phyloP scores from a whole-genome alignment of 2,113 vertebrate genomes.

The Spea bombifrons region DNA sequence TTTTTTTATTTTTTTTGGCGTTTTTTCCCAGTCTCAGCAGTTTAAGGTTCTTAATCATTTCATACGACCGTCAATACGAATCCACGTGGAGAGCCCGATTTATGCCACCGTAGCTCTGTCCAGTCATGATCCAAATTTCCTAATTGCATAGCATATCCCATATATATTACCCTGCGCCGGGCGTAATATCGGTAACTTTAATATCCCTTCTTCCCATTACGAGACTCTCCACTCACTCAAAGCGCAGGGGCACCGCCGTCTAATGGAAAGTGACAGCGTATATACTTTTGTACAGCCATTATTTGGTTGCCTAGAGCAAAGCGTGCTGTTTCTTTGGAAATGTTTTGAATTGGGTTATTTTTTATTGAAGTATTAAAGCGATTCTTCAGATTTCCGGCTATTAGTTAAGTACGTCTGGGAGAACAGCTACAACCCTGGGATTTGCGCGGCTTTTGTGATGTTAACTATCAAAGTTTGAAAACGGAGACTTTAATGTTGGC shows the following conservation, averaged over 20 bases:
- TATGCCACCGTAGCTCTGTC: constrained; percentile 55
- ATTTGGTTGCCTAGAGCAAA: constrained; percentile 88
- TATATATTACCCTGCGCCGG: constrained; percentile 76
- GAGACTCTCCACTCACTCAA: constrained; percentile 89
- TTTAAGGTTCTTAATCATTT: constrained; percentile 52
- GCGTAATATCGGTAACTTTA: constrained; percentile 93
- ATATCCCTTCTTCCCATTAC: constrained; percentile 95
- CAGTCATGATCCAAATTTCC: constrained; percentile 57
- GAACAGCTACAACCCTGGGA: constrained; percentile 74
- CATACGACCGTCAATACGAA: constrained; percentile 48
- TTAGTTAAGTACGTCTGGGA: constrained; percentile 89
- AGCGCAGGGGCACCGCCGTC: constrained; percentile 85
- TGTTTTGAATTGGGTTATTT: constrained; percentile 98
- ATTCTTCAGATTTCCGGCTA: constrained; percentile 98
- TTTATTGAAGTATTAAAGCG: constrained; percentile 99
- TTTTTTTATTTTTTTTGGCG: no score
- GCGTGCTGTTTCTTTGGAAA: constrained; percentile 90
- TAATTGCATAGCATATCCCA: constrained; percentile 71
- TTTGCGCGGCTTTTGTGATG: constrained; percentile 70
- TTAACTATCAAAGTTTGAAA: constrained; percentile 62
- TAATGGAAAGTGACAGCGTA: constrained; percentile 97
- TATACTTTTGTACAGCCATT: constrained; percentile 96
- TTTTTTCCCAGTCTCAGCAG: constrained; percentile 38
- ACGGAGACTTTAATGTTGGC: constrained; percentile 68
- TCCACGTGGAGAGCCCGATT: constrained; percentile 47